Percentiles rank a stretch among this genome's conserved stretches.
Evolutionary conservation across 2,113 vertebrate genomes (phyloP).

Genomic region (Oncorhynchus nerka): DNA sequence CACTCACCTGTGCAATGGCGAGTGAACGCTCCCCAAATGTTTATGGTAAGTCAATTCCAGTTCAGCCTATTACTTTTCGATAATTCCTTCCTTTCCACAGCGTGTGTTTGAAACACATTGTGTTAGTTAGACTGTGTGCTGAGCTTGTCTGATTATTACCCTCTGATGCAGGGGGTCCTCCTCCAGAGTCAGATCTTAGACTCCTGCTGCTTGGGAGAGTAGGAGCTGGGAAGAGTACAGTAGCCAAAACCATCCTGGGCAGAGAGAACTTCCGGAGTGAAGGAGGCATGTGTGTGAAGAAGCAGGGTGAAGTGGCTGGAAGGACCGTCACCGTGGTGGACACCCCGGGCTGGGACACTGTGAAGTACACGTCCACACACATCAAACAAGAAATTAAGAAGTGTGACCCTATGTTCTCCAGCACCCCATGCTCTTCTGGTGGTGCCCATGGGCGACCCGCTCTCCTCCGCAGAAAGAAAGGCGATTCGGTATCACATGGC

Average conservation of each 20-base stretch:
- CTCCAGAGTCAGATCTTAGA: not conserved
- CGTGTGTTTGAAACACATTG: too few relatives aligned
- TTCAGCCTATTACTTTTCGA: not conserved
- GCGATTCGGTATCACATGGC: constrained; percentile 4
- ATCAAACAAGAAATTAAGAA: not conserved
- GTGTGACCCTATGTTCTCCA: not conserved
- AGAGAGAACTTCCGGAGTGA: not conserved
- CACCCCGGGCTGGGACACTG: constrained; percentile 37
- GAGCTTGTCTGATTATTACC: not conserved
- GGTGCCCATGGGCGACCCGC: not conserved
- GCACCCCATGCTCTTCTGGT: constrained; percentile 16
- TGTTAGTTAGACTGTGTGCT: not conserved
- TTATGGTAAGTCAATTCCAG: not conserved
- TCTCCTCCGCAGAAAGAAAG: constrained; percentile 7
- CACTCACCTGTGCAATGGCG: not conserved
- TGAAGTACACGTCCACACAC: not conserved
- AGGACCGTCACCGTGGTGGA: constrained; percentile 26
- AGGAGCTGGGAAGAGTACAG: not conserved
- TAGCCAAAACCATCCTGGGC: constrained; percentile 1
- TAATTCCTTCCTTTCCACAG: not conserved
- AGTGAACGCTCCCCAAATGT: not conserved
- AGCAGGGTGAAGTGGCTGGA: constrained; percentile 7
- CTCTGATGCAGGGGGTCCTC: not conserved
- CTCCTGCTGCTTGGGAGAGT: constrained; percentile 26
- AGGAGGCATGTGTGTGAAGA: not conserved